Evolutionary conservation across 2,113 vertebrate species (phyloP), one percentile per base, ranked within the genome.

Genomic region (Falco punctatus): DNA sequence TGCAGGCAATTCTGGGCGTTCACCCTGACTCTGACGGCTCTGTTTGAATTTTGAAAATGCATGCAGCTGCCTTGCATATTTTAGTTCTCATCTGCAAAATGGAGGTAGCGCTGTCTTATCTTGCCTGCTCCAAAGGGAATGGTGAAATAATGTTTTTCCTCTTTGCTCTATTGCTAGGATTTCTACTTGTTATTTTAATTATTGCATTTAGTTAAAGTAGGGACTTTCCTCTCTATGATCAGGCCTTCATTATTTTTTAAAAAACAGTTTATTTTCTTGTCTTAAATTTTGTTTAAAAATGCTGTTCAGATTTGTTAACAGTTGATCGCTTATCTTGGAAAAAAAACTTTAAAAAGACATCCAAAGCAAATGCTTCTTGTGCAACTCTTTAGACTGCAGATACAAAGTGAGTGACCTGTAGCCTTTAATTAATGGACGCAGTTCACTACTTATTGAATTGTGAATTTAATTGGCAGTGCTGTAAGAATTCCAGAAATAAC

Each of bases 401-500:
- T 49, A 52, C 26, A 22, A 59, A 67, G 13, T 73, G 38, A 75
- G 22, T 46, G 57, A 71, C 52, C 59, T 78, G 21, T 67, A 74
- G 11, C 35, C 38, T 96, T 88, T 94, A 84, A 94, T 88, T 93
- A 93, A 86, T 81, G 91, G 61, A 24, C 11, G 74, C 12, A 71
- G 38, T 92, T 86, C 75, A n/a, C 33, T 88, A 40, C 81, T 90
- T 94, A 88, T 32, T 78, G 61, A 90, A 42, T 89, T 64, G 35
- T 3, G 7, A 73, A 91, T 92, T 86, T 92, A 91, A 74, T 57
- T 95, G 86, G 44, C 38, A 57, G 64, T 35, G 27, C 27, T 74
- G 30, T 67, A 84, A 90, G 65, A 84, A 96, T 95, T 94, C 88
- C 86, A 71, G 79, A 94, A 92, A 80, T 92, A 81, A 81, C n/a